Percentiles rank a stretch among this genome's conserved stretches.
These are phyloP conservation scores for Pteronotus mesoamericanus DNA, from an alignment of 2,797 vertebrate species.

Conservation along the genomic window DNA sequence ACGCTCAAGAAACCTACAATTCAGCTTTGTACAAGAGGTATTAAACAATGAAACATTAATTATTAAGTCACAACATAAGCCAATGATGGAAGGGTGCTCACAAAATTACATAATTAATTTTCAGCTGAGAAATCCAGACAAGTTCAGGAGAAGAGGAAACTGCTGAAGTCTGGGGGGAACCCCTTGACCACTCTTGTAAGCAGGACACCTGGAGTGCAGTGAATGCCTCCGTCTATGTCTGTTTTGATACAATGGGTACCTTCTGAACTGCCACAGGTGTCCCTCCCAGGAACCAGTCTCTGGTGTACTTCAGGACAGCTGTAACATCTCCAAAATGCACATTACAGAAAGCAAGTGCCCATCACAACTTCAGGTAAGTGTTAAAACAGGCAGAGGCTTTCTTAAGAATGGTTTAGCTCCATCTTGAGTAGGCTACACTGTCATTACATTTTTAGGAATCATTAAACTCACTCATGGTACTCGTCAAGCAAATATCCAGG, in stretches of 20 bases:
- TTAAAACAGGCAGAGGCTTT: constrained; percentile 51
- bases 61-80: background rate
- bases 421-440: background rate
- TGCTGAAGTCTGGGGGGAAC: background rate
- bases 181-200: background rate
- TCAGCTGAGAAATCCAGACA: background rate
- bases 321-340: constrained; percentile 61
- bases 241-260: background rate
- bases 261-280: constrained; percentile 13
- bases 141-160: background rate
- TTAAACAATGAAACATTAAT: background rate
- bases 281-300: constrained; percentile 41
- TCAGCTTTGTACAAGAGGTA: background rate
- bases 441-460: constrained; percentile 54
- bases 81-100: background rate
- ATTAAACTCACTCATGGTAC: constrained; percentile 45
- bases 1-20: background rate
- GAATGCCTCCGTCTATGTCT: background rate
- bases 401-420: constrained; percentile 54
- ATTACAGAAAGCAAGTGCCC: background rate
- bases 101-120: background rate
- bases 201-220: background rate
- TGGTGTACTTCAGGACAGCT: constrained; percentile 25
- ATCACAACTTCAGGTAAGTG: constrained; percentile 39
- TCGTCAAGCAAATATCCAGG: constrained; percentile 57